phyloP scores from a whole-genome alignment of 1,140 invertebrate genomes.

The Papilio polyxenes region DNA sequence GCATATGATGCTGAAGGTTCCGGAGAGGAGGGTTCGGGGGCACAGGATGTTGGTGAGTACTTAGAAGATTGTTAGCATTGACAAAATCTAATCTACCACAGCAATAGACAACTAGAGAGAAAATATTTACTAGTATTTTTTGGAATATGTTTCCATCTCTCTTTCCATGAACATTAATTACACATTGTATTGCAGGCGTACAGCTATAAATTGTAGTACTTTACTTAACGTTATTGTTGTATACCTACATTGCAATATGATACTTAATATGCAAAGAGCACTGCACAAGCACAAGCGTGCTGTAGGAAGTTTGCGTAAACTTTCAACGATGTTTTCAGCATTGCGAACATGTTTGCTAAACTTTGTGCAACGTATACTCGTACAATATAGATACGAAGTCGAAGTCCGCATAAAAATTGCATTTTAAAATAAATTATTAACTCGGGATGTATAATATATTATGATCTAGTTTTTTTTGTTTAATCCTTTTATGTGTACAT shows the following conservation, averaged over 20 bases:
- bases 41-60: conserved; percentile 58
- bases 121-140: too few species aligned
- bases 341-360: conserved; percentile 35
- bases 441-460: too few species aligned
- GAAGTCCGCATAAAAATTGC: conserved; percentile 1
- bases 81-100: background rate
- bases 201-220: background rate
- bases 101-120: too few species aligned
- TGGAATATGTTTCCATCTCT: background rate
- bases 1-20: conserved; percentile 66
- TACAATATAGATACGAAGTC: background rate
- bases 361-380: background rate
- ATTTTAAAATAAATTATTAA: background rate
- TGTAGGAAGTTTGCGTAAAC: conserved; percentile 32
- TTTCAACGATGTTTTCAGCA: conserved; percentile 6
- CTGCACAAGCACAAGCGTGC: background rate
- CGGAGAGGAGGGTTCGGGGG: conserved; percentile 70
- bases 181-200: background rate
- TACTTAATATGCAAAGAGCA: conserved; percentile 3
- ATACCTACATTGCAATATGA: background rate
- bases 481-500: background rate
- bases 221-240: conserved; percentile 7
- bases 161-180: background rate
- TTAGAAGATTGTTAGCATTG: background rate
- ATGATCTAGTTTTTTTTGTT: background rate